Conservation (phyloP, 1,140 invertebrate genomes). For the Manduca sexta region DNA sequence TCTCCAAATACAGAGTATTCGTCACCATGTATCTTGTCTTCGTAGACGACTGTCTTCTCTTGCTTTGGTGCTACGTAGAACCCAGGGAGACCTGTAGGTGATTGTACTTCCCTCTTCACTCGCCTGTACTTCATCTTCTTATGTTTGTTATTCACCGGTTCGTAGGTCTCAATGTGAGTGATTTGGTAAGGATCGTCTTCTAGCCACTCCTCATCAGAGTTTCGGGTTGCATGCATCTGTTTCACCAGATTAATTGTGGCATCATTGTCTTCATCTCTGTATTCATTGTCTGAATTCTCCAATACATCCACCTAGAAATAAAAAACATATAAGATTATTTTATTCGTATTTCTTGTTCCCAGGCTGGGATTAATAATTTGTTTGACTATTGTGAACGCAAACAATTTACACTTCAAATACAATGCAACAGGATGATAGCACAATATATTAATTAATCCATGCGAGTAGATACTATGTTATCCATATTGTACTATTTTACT, state of each 20-base stretch:
- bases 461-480: no score
- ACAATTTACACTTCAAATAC: no score
- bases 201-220: constrained; percentile 58
- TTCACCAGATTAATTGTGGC: constrained; percentile 44
- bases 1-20: constrained; percentile 58
- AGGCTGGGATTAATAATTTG: no score
- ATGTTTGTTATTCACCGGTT: constrained; percentile 38
- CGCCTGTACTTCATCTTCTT: constrained; percentile 44
- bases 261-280: constrained; percentile 26
- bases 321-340: no score
- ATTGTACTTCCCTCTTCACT: constrained; percentile 49
- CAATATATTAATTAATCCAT: no score
- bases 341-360: no score
- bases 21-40: constrained; percentile 30
- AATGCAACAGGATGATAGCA: no score
- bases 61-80: constrained; percentile 29
- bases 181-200: constrained; percentile 52
- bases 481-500: no score
- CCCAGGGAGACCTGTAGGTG: constrained; percentile 23
- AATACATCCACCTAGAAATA: constrained; percentile 50
- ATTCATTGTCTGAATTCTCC: constrained; percentile 41
- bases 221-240: constrained; percentile 36
- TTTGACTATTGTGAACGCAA: no score
- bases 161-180: constrained; percentile 35
- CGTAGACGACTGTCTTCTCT: constrained; percentile 30